A percentile compares a stretch with the other conserved stretches of the same genome.
These are phyloP conservation scores for Tetraneura akinire DNA, from an alignment of 1,140 invertebrate species.

Conservation along the genomic window DNA sequence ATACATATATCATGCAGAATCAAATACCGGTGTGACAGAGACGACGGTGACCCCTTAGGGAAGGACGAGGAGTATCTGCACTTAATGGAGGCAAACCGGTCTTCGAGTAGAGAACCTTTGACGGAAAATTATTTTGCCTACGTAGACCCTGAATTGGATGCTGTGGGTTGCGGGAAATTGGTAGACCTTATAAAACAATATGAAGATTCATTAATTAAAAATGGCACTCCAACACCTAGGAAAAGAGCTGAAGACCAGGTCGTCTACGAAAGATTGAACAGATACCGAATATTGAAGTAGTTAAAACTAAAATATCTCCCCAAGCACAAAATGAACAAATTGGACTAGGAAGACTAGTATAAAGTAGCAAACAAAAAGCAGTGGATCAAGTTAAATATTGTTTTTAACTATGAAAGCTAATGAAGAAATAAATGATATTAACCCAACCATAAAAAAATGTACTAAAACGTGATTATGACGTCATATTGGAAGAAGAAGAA, in stretches of 20 bases:
- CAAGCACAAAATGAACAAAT: conserved; percentile 26
- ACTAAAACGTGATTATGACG: conserved; percentile 40
- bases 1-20: neutral
- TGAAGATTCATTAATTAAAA: conserved; percentile 62
- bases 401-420: conserved; percentile 66
- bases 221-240: neutral
- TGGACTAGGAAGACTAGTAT: conserved; percentile 64
- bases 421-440: conserved; percentile 7
- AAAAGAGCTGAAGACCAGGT: conserved; percentile 34
- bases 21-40: neutral
- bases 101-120: neutral
- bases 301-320: conserved; percentile 31
- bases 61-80: neutral
- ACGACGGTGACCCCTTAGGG: neutral
- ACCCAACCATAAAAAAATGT: conserved; percentile 9
- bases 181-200: conserved; percentile 71
- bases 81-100: neutral
- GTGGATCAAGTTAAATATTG: conserved; percentile 82
- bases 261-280: conserved; percentile 40
- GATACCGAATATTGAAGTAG: conserved; percentile 13
- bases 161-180: neutral
- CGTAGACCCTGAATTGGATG: too few relatives aligned
- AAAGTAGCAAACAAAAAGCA: conserved; percentile 77
- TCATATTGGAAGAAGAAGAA: conserved; percentile 28
- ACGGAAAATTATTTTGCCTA: neutral